phyloP scores from a whole-genome alignment of 1,140 invertebrate species.

The Apis dorsata region DNA sequence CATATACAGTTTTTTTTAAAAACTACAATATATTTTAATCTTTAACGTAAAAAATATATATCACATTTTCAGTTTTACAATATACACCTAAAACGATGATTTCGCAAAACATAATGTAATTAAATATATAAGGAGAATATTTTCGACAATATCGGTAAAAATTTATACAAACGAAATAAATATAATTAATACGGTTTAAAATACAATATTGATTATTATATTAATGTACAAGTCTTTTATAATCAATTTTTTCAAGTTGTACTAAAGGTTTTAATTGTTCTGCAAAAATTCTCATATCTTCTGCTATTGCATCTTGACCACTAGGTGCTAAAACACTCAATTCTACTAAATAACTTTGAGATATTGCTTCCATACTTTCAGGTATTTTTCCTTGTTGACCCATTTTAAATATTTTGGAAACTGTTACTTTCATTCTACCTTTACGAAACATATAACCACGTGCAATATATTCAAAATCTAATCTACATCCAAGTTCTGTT shows the following conservation, averaged over 20 bases:
- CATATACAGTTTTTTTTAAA: too few species aligned
- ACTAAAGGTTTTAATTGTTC: slow-evolving; percentile 96
- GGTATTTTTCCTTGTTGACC: slow-evolving; percentile 85
- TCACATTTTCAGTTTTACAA: too few species aligned
- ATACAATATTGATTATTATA: neutral
- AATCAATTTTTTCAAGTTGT: slow-evolving; percentile 94
- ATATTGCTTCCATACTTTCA: slow-evolving; percentile 90
- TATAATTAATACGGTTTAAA: slow-evolving; percentile 1
- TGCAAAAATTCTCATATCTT: slow-evolving; percentile 97
- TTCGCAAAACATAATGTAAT: too few species aligned
- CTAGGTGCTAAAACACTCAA: slow-evolving; percentile 95
- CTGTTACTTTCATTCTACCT: slow-evolving; percentile 97
- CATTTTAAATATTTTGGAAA: slow-evolving; percentile 96
- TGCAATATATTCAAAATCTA: slow-evolving; percentile 96
- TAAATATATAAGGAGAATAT: too few species aligned
- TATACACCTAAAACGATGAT: too few species aligned
- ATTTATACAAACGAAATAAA: neutral
- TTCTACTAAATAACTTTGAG: slow-evolving; percentile 96
- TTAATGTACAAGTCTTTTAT: slow-evolving; percentile 86
- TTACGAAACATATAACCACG: slow-evolving; percentile 98
- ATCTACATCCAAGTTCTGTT: slow-evolving; percentile 92
- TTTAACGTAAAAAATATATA: too few species aligned
- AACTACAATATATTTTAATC: too few species aligned
- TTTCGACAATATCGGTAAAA: too few species aligned
- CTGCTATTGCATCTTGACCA: slow-evolving; percentile 96